A percentile compares a stretch with the other conserved stretches of the same genome.
These are phyloP conservation scores for Littorina saxatilis DNA, from an alignment of 1,140 invertebrate species.

Conservation along the genomic window DNA sequence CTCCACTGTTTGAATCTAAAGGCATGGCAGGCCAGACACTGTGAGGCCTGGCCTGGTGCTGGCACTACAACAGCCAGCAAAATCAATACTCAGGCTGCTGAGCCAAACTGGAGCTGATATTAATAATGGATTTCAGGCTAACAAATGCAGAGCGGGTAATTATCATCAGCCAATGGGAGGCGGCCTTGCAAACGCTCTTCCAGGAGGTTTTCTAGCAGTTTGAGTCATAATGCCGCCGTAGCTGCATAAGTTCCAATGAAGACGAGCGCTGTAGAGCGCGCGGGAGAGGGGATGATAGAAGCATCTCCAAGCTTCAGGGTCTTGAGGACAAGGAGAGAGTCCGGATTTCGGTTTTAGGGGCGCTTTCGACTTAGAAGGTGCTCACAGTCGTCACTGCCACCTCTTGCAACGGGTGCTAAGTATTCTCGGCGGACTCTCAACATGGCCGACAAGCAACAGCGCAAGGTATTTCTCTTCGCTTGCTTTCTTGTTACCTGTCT, in stretches of 20 bases:
- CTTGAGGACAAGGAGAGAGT: constrained; percentile 21
- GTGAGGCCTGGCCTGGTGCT: not conserved
- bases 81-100: constrained; percentile 22
- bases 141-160: constrained; percentile 27
- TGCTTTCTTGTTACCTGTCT: not conserved
- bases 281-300: constrained; percentile 32
- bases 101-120: constrained; percentile 33
- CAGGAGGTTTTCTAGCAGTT: constrained; percentile 12
- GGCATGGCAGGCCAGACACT: not conserved
- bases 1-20: constrained; percentile 4
- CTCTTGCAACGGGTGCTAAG: constrained; percentile 16
- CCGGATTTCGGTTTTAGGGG: constrained; percentile 16
- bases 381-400: not conserved
- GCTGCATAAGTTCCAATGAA: constrained; percentile 32
- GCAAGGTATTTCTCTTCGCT: constrained; percentile 20
- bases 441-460: constrained; percentile 35
- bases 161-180: constrained; percentile 34
- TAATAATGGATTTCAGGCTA: constrained; percentile 19
- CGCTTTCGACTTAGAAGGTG: not conserved
- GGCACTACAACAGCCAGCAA: not conserved
- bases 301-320: constrained; percentile 23
- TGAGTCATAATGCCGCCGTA: constrained; percentile 42
- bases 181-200: constrained; percentile 4
- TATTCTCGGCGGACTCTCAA: constrained; percentile 8
- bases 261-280: constrained; percentile 27